Conservation (phyloP, 2,888 invertebrate species). For the Tanypteryx hageni region DNA sequence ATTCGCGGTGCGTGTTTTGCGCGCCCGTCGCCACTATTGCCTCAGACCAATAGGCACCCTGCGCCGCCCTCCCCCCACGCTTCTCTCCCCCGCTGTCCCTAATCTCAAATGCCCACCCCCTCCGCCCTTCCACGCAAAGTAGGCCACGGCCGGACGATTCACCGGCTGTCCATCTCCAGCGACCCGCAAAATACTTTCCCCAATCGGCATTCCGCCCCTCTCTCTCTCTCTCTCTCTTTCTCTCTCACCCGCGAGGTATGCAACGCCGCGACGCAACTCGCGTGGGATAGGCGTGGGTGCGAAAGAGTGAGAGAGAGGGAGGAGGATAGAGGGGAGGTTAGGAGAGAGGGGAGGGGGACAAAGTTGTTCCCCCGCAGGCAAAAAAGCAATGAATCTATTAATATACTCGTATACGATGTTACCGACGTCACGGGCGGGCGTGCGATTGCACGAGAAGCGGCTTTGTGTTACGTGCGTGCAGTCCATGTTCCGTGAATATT, state of each 20-base stretch:
- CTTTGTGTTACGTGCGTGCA: too few relatives aligned
- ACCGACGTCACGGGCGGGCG: too few relatives aligned
- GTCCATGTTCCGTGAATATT: too few relatives aligned
- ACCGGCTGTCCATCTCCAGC: not conserved
- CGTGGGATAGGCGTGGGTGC: not conserved
- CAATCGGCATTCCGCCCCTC: not conserved
- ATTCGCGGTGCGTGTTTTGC: too few relatives aligned
- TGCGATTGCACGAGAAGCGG: too few relatives aligned
- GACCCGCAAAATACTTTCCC: conserved; percentile 43
- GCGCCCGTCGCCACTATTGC: too few relatives aligned
- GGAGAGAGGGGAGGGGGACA: not conserved
- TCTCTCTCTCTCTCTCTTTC: not conserved
- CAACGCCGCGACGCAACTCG: not conserved
- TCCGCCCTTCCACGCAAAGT: not conserved
- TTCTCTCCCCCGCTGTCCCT: not conserved
- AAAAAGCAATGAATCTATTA: too few relatives aligned
- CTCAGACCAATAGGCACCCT: not conserved
- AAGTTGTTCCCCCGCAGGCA: too few relatives aligned
- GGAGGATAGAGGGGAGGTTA: not conserved
- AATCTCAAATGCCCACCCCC: too few relatives aligned
- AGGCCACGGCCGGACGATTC: not conserved
- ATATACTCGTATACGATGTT: too few relatives aligned
- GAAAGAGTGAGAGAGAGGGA: not conserved
- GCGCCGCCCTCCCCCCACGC: not conserved
- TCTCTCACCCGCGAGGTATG: not conserved